phyloP scores from a whole-genome alignment of 2,888 invertebrate species.

The Oscheius sp. region DNA sequence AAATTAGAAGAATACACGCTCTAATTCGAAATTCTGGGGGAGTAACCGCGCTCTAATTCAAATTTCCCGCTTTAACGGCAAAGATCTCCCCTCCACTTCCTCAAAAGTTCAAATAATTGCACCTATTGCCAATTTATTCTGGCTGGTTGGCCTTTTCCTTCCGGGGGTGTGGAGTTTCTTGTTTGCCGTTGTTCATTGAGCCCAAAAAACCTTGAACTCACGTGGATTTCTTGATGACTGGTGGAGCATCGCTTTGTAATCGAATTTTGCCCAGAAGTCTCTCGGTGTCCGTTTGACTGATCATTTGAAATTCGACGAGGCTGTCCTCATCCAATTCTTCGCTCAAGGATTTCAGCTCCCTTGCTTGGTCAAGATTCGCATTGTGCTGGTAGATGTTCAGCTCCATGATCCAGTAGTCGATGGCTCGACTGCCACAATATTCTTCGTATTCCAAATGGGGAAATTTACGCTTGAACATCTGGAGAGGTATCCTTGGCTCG shows the following conservation, averaged over 20 bases:
- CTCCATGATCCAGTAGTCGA: not conserved
- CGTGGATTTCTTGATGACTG: not conserved
- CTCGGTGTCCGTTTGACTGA: conserved; percentile 12
- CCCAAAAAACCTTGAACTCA: not conserved
- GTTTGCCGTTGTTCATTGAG: not conserved
- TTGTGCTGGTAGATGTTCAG: conserved; percentile 7
- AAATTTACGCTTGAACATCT: not conserved
- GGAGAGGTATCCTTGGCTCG: conserved; percentile 22
- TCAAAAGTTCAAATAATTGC: too few species aligned
- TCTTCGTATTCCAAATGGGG: not conserved
- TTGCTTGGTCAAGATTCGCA: not conserved
- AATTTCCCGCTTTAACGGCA: too few species aligned
- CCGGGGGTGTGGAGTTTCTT: not conserved
- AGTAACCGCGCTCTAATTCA: too few species aligned
- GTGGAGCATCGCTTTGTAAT: not conserved
- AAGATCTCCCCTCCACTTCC: too few species aligned
- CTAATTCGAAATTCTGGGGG: too few species aligned
- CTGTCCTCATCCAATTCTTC: not conserved
- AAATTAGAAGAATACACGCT: too few species aligned
- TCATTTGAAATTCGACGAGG: not conserved
- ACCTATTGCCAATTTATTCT: not conserved
- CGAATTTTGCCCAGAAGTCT: conserved; percentile 9
- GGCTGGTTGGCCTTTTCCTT: not conserved
- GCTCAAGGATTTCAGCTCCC: not conserved
- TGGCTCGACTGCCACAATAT: not conserved